phyloP scores from a whole-genome alignment of 2,888 invertebrate genomes.

The Synergus gifuensis region DNA sequence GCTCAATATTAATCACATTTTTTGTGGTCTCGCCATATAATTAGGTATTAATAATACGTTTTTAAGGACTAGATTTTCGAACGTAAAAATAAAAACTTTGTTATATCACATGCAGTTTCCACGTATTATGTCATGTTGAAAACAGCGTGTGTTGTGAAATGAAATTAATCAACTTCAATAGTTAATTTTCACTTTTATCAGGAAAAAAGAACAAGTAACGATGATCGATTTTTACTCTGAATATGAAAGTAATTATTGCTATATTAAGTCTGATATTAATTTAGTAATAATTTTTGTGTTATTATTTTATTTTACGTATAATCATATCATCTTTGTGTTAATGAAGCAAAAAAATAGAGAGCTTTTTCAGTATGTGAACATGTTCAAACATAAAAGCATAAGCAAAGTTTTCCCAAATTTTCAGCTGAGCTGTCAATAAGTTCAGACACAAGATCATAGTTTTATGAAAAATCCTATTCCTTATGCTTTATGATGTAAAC shows the following conservation, averaged over 20 bases:
- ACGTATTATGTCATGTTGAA: slow-evolving; percentile 6
- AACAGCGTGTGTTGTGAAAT: not conserved
- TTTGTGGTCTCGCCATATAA: too few species aligned
- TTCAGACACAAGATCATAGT: too few species aligned
- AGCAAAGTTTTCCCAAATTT: not conserved
- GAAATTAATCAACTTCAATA: not conserved
- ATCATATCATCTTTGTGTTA: not conserved
- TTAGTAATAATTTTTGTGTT: not conserved
- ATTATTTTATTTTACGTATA: not conserved
- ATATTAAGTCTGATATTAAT: too few species aligned
- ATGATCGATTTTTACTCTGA: not conserved
- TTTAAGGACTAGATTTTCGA: not conserved
- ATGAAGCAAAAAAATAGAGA: not conserved
- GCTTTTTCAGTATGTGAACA: not conserved
- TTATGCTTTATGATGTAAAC: not conserved
- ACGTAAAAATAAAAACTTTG: not conserved
- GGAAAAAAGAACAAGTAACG: not conserved
- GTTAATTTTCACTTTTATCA: not conserved
- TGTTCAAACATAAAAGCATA: not conserved
- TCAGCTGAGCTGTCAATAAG: too few species aligned
- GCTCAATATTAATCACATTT: too few species aligned
- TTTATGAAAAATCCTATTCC: too few species aligned
- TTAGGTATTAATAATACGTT: not conserved
- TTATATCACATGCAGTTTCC: not conserved
- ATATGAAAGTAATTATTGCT: not conserved